These are phyloP conservation scores for Nomia melanderi DNA, from an alignment of 1,140 invertebrate genomes.

Conservation along the genomic window DNA sequence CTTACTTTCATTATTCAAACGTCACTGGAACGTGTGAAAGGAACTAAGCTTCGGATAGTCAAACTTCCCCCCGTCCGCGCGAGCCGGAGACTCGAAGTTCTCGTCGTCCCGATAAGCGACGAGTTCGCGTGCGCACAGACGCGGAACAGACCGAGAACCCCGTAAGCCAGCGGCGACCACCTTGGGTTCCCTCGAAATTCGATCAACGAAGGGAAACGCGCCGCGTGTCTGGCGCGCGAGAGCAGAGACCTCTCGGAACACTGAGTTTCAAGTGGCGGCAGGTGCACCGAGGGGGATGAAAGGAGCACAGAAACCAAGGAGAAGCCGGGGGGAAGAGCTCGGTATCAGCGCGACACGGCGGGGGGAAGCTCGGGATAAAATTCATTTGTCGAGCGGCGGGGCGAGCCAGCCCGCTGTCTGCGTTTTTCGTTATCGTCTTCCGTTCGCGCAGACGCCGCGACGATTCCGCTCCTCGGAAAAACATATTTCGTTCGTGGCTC, in stretches of 20 bases:
- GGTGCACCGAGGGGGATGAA: conserved; percentile 29
- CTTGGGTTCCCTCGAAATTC: too few relatives aligned
- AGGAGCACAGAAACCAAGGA: not conserved
- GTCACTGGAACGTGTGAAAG: too few relatives aligned
- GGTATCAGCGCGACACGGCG: not conserved
- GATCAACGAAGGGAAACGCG: too few relatives aligned
- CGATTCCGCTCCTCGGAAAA: not conserved
- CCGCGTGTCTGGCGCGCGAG: not conserved
- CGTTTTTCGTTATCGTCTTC: conserved; percentile 2
- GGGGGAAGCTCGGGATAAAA: not conserved
- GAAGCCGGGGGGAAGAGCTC: not conserved
- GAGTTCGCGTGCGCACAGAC: not conserved
- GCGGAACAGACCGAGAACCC: not conserved
- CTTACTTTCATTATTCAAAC: too few relatives aligned
- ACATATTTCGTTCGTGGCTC: too few relatives aligned
- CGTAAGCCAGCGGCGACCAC: not conserved
- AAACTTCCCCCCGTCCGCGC: too few relatives aligned
- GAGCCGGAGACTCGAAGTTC: not conserved
- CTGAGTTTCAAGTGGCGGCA: conserved; percentile 39
- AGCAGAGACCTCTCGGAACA: conserved; percentile 22
- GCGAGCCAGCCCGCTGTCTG: not conserved
- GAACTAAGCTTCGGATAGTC: too few relatives aligned
- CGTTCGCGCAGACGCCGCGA: not conserved
- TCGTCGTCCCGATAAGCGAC: not conserved
- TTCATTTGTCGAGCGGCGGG: not conserved